Conservation (phyloP, 1,140 invertebrate genomes). For the Apocrypta bakeri region DNA sequence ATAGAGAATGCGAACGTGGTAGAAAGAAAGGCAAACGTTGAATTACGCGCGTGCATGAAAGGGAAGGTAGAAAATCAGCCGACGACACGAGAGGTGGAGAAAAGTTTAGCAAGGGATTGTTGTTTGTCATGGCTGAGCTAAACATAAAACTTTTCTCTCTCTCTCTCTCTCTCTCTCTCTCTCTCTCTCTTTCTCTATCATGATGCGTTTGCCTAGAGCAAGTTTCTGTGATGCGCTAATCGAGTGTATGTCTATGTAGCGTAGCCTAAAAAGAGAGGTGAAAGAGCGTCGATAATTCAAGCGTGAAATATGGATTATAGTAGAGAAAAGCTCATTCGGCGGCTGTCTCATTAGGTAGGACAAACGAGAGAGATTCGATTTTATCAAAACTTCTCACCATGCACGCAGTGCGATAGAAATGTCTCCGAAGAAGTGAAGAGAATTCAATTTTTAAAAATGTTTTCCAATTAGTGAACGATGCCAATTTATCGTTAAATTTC, state of each 20-base stretch:
- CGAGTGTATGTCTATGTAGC: slow-evolving; percentile 17
- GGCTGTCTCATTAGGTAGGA: background rate
- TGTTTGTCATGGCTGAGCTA: slow-evolving; percentile 19
- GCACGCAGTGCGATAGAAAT: background rate
- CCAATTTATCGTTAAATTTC: too few relatives aligned
- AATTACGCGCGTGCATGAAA: background rate
- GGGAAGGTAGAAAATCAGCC: background rate
- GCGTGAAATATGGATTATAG: slow-evolving; percentile 30
- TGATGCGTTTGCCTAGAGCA: slow-evolving; percentile 6
- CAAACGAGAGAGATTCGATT: too few relatives aligned
- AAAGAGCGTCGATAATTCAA: slow-evolving; percentile 14
- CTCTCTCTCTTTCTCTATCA: background rate
- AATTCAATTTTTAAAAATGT: too few relatives aligned
- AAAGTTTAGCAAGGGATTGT: slow-evolving; percentile 39
- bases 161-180: background rate
- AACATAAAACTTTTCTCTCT: background rate
- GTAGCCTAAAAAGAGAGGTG: background rate
- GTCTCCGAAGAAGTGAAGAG: background rate
- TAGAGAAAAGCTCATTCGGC: background rate
- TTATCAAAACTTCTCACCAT: background rate
- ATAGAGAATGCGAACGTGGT: background rate
- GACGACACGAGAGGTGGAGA: slow-evolving; percentile 18
- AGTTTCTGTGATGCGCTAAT: slow-evolving; percentile 37
- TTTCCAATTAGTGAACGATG: too few relatives aligned
- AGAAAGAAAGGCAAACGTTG: slow-evolving; percentile 29